A percentile compares a stretch with the other conserved stretches of the same genome.
phyloP scores from a whole-genome alignment of 2,797 vertebrate genomes.

The Merluccius polli region DNA sequence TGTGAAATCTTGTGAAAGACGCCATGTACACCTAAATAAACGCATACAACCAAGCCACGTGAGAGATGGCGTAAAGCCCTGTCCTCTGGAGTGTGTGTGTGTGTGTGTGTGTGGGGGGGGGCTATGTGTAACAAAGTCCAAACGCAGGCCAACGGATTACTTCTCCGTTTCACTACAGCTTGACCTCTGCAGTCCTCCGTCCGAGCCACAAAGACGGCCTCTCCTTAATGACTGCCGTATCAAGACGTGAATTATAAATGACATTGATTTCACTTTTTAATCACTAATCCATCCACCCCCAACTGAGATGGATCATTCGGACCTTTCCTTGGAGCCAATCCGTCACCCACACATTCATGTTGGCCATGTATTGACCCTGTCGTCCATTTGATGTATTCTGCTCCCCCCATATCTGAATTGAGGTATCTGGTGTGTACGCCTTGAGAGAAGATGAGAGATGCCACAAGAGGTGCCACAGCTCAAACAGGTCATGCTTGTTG shows the following conservation, averaged over 20 bases:
- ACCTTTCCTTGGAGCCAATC: constrained; percentile 20
- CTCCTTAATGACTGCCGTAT: constrained; percentile 40
- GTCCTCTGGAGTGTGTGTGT: no score
- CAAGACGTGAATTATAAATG: constrained; percentile 30
- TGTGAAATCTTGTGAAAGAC: neutral
- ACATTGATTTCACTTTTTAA: constrained; percentile 32
- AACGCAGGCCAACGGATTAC: neutral
- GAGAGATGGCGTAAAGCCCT: neutral
- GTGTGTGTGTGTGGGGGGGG: no score
- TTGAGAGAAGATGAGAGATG: no score
- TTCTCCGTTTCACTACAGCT: neutral
- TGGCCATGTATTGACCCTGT: neutral
- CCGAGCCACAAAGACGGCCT: constrained; percentile 8
- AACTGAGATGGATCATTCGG: constrained; percentile 28
- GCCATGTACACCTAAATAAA: no score
- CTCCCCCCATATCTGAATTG: no score
- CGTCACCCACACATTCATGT: neutral
- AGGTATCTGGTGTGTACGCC: no score
- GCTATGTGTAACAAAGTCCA: no score
- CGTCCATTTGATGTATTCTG: no score
- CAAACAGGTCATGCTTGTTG: no score
- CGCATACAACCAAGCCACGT: neutral
- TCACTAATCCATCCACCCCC: constrained; percentile 27
- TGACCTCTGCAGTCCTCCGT: constrained; percentile 29
- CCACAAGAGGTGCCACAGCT: no score